Percentiles rank a stretch among this genome's conserved stretches.
These are phyloP conservation scores for Premnoplex brunnescens DNA, from an alignment of 2,797 vertebrate genomes.

Conservation along the genomic window DNA sequence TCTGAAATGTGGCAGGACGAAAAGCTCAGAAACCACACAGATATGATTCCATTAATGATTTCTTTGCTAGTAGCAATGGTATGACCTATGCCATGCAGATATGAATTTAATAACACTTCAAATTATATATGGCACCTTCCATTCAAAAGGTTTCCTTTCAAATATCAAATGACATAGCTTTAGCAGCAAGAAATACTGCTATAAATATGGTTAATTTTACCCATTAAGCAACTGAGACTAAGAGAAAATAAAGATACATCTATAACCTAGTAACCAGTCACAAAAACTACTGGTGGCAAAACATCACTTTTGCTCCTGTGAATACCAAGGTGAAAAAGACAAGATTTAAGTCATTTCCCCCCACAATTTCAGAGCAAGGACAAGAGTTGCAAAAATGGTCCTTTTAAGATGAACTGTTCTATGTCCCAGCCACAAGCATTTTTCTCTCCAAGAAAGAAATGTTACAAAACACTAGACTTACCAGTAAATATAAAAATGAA, in stretches of 20 bases:
- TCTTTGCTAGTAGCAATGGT: conserved; percentile 52
- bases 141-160: not conserved
- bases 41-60: not conserved
- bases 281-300: not conserved
- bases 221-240: not conserved
- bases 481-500: not conserved
- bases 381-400: not conserved
- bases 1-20: not conserved
- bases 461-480: conserved; percentile 38
- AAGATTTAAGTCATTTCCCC: not conserved
- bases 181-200: not conserved
- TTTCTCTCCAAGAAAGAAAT: conserved; percentile 17
- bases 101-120: not conserved
- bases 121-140: not conserved
- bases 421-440: not conserved
- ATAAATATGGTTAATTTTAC: not conserved
- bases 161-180: not conserved
- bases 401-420: not conserved
- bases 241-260: not conserved
- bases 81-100: not conserved
- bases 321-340: not conserved
- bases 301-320: not conserved
- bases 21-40: not conserved
- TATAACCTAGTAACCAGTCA: not conserved
- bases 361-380: not conserved